phyloP scores from a whole-genome alignment of 2,113 vertebrate genomes.

The Coregonus clupeaformis region DNA sequence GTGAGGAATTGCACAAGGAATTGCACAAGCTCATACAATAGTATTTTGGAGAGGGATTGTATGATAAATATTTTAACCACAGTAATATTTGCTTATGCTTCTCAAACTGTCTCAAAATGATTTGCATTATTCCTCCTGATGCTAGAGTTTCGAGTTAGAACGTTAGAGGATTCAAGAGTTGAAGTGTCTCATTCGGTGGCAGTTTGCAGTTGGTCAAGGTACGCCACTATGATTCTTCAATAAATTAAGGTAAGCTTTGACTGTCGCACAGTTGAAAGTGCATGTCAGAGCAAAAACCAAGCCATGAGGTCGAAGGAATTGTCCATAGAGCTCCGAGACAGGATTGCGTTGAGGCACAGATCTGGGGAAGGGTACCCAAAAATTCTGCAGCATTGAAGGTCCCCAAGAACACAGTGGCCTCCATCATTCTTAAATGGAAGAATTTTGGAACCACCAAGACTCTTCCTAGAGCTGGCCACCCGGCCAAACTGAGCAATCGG shows the following conservation, averaged over 20 bases:
- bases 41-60: neutral
- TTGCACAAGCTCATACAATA: neutral
- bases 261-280: too few relatives aligned
- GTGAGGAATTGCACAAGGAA: neutral
- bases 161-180: neutral
- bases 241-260: neutral
- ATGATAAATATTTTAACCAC: neutral
- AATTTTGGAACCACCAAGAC: too few relatives aligned
- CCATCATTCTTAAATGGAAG: too few relatives aligned
- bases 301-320: too few relatives aligned
- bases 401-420: too few relatives aligned
- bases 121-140: neutral
- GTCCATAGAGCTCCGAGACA: too few relatives aligned
- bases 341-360: too few relatives aligned
- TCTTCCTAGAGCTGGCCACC: too few relatives aligned
- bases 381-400: too few relatives aligned
- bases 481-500: too few relatives aligned
- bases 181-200: neutral
- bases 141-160: neutral
- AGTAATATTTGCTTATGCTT: neutral
- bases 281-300: too few relatives aligned
- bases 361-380: too few relatives aligned
- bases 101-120: neutral
- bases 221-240: neutral
- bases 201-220: neutral